Base-by-base conservation (phyloP, 2,888 invertebrate genomes). In the Brachyptera risi region DNA sequence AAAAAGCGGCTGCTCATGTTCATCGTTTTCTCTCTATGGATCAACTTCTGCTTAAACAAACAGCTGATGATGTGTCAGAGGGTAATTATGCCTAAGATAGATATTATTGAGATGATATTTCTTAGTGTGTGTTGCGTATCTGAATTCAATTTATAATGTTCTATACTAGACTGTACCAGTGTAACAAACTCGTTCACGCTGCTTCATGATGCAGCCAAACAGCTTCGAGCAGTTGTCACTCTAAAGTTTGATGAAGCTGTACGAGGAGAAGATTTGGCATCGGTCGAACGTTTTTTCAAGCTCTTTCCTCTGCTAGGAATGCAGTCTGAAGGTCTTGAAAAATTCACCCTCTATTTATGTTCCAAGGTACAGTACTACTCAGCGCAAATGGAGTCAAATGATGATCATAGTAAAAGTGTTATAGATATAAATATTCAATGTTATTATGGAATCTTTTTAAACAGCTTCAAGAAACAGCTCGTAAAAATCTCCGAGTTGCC, bases 1-100 rank as follows among this genome's bases (percentile, higher is more conserved):
- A 99, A 75, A 90, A 92, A 77, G 96, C 96, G 59, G 97, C 98
- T 11, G 93, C 87, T 0, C 97, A 97, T 72, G 90, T 99, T 49
- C 93, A 96, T 68, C 83, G 98, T 44, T 97, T 94, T 76, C 80
- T 96, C 42, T 87, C 90, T 58, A 92, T 97, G 86, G 96, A 96
- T 77, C 93, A 95, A 70, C 85, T 85, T 64, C 78, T 90, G 11
- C 72, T 93, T 5, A 84, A 87, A 69, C 83, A 86, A 71, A 89
- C 90, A 3, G 89, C 90, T 0, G 83, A 85, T 67, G 84, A 94
- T 79, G 80, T 92, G 69, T 83, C 83, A 23, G 81, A 81, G 75
- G 81, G 80, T 79, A 67, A 63, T 7, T 31, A 5, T 31, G 31
- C 31, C 11, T 5, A 31, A 31, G 5, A 31, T 31, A 11, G 11